phyloP scores from a whole-genome alignment of 2,113 vertebrate genomes.

The Ophthalmolycus amberensis region DNA sequence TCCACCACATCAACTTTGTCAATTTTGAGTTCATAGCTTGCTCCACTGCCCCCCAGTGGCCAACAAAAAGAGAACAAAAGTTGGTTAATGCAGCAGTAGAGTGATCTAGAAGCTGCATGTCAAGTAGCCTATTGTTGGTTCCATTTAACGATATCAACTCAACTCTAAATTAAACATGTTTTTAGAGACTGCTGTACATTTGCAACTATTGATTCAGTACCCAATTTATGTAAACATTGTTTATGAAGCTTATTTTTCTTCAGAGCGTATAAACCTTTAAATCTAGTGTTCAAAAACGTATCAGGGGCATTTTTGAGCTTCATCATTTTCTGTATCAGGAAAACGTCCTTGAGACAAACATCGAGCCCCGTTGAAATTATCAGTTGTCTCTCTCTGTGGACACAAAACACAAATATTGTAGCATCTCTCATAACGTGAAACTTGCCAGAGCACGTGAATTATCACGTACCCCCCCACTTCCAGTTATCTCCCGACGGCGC shows the following conservation, averaged over 20 bases:
- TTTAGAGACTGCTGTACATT: background rate
- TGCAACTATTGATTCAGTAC: background rate
- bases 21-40: background rate
- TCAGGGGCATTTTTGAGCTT: background rate
- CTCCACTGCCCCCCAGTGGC: background rate
- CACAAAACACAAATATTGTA: conserved; percentile 2
- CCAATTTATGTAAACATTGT: background rate
- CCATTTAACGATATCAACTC: background rate
- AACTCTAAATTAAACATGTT: background rate
- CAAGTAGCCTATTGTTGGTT: background rate
- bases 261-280: background rate
- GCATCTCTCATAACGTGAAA: conserved; percentile 32
- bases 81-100: background rate
- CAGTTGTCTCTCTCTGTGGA: conserved; percentile 9
- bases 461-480: conserved; percentile 13
- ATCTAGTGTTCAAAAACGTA: background rate
- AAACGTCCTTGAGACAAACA: background rate
- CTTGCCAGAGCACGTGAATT: conserved; percentile 43
- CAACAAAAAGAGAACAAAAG: background rate
- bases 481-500: conserved; percentile 42
- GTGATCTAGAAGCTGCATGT: background rate
- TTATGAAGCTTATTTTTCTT: background rate
- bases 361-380: background rate
- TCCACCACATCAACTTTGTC: background rate
- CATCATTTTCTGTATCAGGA: background rate